These are phyloP conservation scores for Rhodeus uyekii DNA, from an alignment of 2,797 vertebrate genomes.

Conservation along the genomic window DNA sequence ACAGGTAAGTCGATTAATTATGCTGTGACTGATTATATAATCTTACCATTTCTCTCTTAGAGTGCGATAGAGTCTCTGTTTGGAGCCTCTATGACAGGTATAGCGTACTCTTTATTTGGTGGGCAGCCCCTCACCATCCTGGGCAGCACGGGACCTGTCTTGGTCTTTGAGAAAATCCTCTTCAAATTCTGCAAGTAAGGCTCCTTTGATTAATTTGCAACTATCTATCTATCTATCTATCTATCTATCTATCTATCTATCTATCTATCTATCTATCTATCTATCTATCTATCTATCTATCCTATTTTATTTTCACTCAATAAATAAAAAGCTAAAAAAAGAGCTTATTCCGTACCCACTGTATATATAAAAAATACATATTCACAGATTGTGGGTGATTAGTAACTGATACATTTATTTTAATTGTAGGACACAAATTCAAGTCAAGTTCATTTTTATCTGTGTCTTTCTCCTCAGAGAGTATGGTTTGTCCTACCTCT, in stretches of 20 bases:
- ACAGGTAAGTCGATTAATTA: not conserved
- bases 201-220: not conserved
- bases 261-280: too few relatives aligned
- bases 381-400: not conserved
- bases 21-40: not conserved
- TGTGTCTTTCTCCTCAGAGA: constrained; percentile 76
- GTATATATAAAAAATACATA: too few relatives aligned
- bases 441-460: not conserved
- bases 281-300: too few relatives aligned
- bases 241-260: too few relatives aligned
- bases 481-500: constrained; percentile 93
- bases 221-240: too few relatives aligned
- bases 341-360: too few relatives aligned
- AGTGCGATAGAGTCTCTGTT: constrained; percentile 99
- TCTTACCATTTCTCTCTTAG: constrained; percentile 67
- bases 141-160: constrained; percentile 96
- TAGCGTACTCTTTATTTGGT: constrained; percentile 94
- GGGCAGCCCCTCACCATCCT: constrained; percentile 98
- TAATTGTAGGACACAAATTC: not conserved
- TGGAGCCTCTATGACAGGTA: constrained; percentile 98
- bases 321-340: too few relatives aligned
- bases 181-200: constrained; percentile 99
- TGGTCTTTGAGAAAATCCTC: constrained; percentile 99
- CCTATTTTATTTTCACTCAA: too few relatives aligned
- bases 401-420: not conserved